Percentiles rank a stretch among this genome's conserved stretches.
These are phyloP conservation scores for Tipula helvola DNA, from an alignment of 2,888 invertebrate genomes.

Conservation along the genomic window DNA sequence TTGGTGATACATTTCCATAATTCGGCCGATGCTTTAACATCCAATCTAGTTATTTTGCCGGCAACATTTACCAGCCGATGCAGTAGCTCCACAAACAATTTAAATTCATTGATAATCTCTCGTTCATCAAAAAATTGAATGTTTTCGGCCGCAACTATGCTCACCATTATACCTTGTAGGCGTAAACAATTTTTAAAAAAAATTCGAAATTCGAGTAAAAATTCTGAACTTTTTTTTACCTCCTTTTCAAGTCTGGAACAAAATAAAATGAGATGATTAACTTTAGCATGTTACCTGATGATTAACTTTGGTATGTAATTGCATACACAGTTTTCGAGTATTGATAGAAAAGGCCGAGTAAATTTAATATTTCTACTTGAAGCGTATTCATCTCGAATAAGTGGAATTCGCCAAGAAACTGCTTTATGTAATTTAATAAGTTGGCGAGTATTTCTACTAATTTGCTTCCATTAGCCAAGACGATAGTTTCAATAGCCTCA, in stretches of 20 bases:
- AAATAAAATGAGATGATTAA: background rate
- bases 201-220: background rate
- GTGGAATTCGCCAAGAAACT: background rate
- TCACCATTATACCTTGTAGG: background rate
- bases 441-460: background rate
- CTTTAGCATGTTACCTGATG: too few species aligned
- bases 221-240: background rate
- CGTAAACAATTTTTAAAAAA: background rate
- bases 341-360: background rate
- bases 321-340: background rate
- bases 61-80: constrained; percentile 6
- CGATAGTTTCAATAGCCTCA: background rate
- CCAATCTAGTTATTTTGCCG: constrained; percentile 10
- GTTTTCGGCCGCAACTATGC: background rate
- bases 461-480: background rate
- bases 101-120: background rate
- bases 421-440: background rate
- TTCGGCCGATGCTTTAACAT: constrained; percentile 15
- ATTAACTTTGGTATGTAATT: background rate
- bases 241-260: background rate
- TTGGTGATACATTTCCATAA: constrained; percentile 15
- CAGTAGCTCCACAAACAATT: background rate
- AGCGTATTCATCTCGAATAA: background rate
- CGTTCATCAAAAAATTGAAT: background rate
- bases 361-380: background rate